phyloP scores from a whole-genome alignment of 2,888 invertebrate species.

The Eutolmus rufibarbis region DNA sequence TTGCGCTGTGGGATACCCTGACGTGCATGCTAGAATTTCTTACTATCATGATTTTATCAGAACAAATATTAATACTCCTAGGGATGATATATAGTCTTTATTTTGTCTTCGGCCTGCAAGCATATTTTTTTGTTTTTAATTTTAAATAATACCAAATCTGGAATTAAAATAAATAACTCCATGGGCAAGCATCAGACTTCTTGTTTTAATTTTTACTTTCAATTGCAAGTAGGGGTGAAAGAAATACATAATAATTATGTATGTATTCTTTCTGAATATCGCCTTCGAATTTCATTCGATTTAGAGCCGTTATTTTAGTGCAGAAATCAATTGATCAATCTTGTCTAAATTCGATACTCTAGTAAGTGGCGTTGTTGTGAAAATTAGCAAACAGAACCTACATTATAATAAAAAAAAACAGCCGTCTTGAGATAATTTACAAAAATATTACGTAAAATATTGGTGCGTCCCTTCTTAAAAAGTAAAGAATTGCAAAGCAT shows the following conservation, averaged over 20 bases:
- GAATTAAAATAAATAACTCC: background rate
- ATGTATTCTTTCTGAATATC: too few relatives aligned
- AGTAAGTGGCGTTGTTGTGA: too few relatives aligned
- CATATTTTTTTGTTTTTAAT: background rate
- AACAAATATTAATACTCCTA: slow-evolving; percentile 49
- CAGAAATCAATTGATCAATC: too few relatives aligned
- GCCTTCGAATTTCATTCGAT: too few relatives aligned
- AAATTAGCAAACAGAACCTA: too few relatives aligned
- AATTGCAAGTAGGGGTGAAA: too few relatives aligned
- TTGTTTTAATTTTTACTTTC: background rate
- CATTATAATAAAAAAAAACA: too few relatives aligned
- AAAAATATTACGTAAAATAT: background rate
- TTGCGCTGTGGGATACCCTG: slow-evolving; percentile 58
- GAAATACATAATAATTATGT: too few relatives aligned
- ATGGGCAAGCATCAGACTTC: too few relatives aligned
- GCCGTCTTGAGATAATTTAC: background rate
- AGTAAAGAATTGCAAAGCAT: background rate
- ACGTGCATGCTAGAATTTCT: slow-evolving; percentile 56
- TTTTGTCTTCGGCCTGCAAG: background rate
- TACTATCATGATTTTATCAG: slow-evolving; percentile 58
- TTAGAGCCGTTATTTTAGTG: too few relatives aligned
- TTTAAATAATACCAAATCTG: background rate
- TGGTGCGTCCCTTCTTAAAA: background rate
- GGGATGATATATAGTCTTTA: background rate
- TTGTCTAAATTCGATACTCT: too few relatives aligned